Evolutionary conservation across 2,888 invertebrate genomes (phyloP).

Genomic region (Eugnorisma glareosa): DNA sequence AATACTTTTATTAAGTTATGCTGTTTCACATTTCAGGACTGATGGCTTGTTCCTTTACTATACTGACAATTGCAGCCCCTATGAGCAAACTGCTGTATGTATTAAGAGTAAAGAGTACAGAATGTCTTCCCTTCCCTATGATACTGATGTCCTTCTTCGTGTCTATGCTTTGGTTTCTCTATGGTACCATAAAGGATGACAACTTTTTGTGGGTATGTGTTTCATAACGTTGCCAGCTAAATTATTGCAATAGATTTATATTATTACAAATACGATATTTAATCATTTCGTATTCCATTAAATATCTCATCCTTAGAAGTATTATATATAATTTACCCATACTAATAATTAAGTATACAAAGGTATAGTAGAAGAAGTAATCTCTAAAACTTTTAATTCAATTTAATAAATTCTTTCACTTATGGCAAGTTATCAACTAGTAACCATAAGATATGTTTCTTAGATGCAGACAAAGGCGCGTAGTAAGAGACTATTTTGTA

Average conservation of each 20-base stretch:
- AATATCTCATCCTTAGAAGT: background rate
- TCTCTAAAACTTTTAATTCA: background rate
- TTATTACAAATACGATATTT: background rate
- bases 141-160: constrained; percentile 96
- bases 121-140: constrained; percentile 96
- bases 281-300: background rate
- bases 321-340: background rate
- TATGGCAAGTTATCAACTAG: background rate
- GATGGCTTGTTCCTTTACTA: constrained; percentile 93
- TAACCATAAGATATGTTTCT: background rate
- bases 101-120: constrained; percentile 94
- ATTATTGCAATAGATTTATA: background rate
- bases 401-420: background rate
- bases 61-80: constrained; percentile 95
- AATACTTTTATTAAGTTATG: background rate
- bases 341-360: background rate
- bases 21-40: constrained; percentile 83
- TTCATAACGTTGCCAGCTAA: background rate
- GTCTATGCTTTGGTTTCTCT: constrained; percentile 95
- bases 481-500: background rate
- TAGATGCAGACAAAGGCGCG: background rate
- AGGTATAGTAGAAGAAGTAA: background rate
- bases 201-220: constrained; percentile 94
- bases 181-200: constrained; percentile 95
- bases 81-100: constrained; percentile 95